Base-by-base conservation (phyloP, 2,888 invertebrate species). In the Stenurella melanura region DNA sequence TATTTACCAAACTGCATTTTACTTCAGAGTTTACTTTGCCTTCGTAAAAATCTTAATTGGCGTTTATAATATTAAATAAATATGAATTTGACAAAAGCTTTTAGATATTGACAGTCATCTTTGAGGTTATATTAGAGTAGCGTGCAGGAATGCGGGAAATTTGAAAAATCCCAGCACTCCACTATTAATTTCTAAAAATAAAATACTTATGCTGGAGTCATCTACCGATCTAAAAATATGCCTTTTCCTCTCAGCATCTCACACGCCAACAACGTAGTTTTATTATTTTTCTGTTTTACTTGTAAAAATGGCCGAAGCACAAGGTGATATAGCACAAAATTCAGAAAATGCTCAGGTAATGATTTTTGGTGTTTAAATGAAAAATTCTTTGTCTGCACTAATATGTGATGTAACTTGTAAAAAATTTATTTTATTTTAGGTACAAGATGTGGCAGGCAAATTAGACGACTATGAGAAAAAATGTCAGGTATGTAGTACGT, bases 171-270 rank as follows among this genome's bases (percentile, higher is more conserved):
- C 38, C 6, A 56, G 15, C 30, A n/a, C 21, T 26, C 2, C 70
- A 54, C 78, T 18, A 12, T n/a, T n/a, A n/a, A n/a, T 10, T 19
- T 81, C 86, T 86, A 86, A 85, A 85, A 85, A 86, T 87, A 86
- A 42, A 83, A 83, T 78, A 26, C 21, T 3, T 26, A n/a, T 68
- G 64, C 42, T 64, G 64, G 72, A 81, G 74, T 82, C 81, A 80
- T 82, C 83, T 83, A 82, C 77, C 78, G 75, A 61, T 82, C 85
- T 85, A 85, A 80, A 82, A 82, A 84, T 85, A 85, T 74, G 73
- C 77, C 79, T 81, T 83, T 77, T 71, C 76, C 69, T 50, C 60
- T 72, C 61, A 70, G 75, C 66, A 76, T 74, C 74, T 77, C 72
- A 42, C 38, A 69, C 67, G 71, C 75, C 73, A 30, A 57, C 58